Percentiles rank a stretch among this genome's conserved stretches.
phyloP scores from a whole-genome alignment of 2,888 invertebrate species.

The Tetranychus truncatus region DNA sequence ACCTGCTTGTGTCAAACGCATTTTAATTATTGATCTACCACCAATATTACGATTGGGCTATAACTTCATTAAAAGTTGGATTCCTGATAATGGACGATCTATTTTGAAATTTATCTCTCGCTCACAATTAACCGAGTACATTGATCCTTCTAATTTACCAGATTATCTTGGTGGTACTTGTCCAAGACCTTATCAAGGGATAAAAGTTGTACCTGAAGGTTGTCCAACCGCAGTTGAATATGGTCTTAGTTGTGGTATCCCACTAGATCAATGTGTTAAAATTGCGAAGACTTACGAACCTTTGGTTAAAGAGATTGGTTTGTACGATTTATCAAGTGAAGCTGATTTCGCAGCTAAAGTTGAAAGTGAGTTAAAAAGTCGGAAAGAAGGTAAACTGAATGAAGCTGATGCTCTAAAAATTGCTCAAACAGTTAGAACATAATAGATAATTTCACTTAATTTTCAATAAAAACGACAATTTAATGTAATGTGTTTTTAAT shows the following conservation, averaged over 20 bases:
- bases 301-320: conserved; percentile 6
- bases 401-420: background rate
- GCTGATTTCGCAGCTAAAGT: background rate
- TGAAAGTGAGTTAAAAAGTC: background rate
- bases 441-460: background rate
- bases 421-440: background rate
- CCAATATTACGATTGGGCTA: background rate
- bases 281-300: background rate
- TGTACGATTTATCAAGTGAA: background rate
- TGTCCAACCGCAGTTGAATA: conserved; percentile 8
- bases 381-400: background rate
- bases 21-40: conserved; percentile 12
- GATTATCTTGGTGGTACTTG: conserved; percentile 12
- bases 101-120: conserved; percentile 4
- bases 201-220: background rate
- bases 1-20: conserved; percentile 6
- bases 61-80: background rate
- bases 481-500: background rate
- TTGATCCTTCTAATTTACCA: background rate
- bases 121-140: background rate
- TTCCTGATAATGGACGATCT: conserved; percentile 6
- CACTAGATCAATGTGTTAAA: conserved; percentile 8
- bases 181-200: conserved; percentile 5
- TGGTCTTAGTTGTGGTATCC: background rate
- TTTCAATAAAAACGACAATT: background rate